phyloP scores from a whole-genome alignment of 2,113 vertebrate genomes.

The Periophthalmodon schlosseri region DNA sequence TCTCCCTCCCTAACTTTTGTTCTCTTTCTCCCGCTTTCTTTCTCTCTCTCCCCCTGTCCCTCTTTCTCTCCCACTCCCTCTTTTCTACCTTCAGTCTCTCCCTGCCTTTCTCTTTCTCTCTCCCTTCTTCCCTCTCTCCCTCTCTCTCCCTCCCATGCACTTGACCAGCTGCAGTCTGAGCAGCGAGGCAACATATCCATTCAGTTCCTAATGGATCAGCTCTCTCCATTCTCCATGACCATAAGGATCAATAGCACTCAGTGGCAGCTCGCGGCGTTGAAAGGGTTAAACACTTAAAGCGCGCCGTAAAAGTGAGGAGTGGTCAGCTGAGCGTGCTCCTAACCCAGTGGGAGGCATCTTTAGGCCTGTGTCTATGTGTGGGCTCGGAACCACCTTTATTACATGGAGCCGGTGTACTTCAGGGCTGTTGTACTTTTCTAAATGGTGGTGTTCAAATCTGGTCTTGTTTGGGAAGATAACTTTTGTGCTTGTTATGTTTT shows the following conservation, averaged over 20 bases:
- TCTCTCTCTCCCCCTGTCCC: conserved; percentile 14
- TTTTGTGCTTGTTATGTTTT: neutral
- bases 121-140: neutral
- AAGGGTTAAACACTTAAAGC: conserved; percentile 43
- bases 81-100: no score
- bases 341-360: conserved; percentile 7
- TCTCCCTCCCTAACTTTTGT: neutral
- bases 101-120: neutral
- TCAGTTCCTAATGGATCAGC: conserved; percentile 57
- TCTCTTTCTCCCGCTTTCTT: neutral
- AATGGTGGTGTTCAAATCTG: conserved; percentile 11
- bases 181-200: conserved; percentile 37
- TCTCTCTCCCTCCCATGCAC: conserved; percentile 1
- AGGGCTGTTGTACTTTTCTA: conserved; percentile 9
- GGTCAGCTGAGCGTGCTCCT: conserved; percentile 23
- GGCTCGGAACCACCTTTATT: conserved; percentile 17
- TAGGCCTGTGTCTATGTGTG: conserved; percentile 5
- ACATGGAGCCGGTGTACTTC: neutral
- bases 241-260: conserved; percentile 54
- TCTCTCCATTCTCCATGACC: conserved; percentile 17
- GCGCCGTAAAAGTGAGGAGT: conserved; percentile 34
- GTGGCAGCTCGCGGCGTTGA: conserved; percentile 5
- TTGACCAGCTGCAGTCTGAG: conserved; percentile 14
- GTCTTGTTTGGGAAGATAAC: neutral
- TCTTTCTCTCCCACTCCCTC: neutral